Percentiles rank a stretch among this genome's conserved stretches.
phyloP scores from a whole-genome alignment of 1,140 invertebrate genomes.

The Nephila pilipes region DNA sequence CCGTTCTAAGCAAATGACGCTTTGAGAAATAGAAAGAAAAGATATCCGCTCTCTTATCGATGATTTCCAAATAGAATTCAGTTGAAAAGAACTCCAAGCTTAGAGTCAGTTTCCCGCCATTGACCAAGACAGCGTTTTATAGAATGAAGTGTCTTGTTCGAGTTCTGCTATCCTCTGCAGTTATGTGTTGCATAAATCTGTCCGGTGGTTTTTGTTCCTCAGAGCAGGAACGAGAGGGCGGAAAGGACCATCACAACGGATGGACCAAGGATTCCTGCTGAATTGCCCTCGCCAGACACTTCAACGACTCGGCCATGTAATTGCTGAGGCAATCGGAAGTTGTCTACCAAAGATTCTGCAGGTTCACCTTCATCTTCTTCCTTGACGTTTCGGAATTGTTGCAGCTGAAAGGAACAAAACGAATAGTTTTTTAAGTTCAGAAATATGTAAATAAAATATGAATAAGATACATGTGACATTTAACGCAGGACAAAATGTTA shows the following conservation, averaged over 20 bases:
- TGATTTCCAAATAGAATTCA: neutral
- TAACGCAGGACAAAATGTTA: no score
- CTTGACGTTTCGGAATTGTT: constrained; percentile 78
- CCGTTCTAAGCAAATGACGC: neutral
- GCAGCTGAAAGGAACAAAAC: constrained; percentile 76
- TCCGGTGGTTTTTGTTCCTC: constrained; percentile 1
- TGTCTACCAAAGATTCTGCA: constrained; percentile 85
- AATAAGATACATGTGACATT: neutral
- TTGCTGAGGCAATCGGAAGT: constrained; percentile 89
- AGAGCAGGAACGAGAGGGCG: constrained; percentile 42
- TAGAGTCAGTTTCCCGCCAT: neutral
- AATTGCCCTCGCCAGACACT: constrained; percentile 31
- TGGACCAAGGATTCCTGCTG: neutral
- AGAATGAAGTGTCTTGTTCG: constrained; percentile 1
- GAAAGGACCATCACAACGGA: constrained; percentile 26
- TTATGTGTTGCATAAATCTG: neutral
- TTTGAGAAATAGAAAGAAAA: neutral
- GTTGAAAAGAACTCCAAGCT: neutral
- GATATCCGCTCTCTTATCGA: neutral
- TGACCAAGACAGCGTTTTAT: neutral
- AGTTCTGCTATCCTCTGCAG: constrained; percentile 19
- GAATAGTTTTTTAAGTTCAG: neutral
- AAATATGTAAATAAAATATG: no score
- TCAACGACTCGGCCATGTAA: constrained; percentile 85
- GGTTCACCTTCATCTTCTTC: constrained; percentile 77